Evolutionary conservation across 1,140 invertebrate genomes (phyloP).

Genomic region (Zaprionus kolodkinae): DNA sequence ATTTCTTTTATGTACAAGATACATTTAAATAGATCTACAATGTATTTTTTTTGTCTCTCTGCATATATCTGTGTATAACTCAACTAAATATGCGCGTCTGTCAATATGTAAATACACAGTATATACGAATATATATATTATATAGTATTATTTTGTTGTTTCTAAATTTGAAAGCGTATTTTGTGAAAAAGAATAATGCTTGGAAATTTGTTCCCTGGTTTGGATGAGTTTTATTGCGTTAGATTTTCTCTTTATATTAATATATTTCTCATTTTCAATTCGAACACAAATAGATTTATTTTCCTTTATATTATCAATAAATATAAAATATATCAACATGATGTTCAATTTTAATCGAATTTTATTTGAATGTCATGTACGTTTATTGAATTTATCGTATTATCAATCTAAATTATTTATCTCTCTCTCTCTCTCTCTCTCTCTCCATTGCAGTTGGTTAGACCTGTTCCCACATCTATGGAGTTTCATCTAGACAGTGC

Average conservation of each 20-base stretch:
- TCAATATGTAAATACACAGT: neutral
- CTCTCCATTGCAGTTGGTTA: conserved; percentile 72
- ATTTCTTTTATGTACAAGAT: conserved; percentile 4
- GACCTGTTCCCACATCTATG: conserved; percentile 93
- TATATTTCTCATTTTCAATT: neutral
- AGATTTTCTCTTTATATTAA: neutral
- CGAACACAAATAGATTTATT: neutral
- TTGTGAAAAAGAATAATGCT: conserved; percentile 59
- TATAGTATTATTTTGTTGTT: conserved; percentile 42
- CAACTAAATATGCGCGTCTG: conserved; percentile 10
- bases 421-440: neutral
- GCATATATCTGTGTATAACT: conserved; percentile 11
- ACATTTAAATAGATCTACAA: neutral
- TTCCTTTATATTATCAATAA: neutral
- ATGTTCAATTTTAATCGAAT: neutral
- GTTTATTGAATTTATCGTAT: neutral
- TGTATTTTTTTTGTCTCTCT: conserved; percentile 10
- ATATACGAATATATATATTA: conserved; percentile 7
- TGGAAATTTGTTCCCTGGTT: conserved; percentile 38
- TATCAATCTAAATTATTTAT: no score
- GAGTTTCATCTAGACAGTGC: conserved; percentile 98
- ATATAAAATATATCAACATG: neutral
- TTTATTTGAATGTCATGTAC: neutral
- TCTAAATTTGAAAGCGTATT: conserved; percentile 59
- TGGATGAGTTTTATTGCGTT: conserved; percentile 7